A percentile compares a stretch with the other conserved stretches of the same genome.
These are phyloP conservation scores for Halcyon smyrnensis DNA, from an alignment of 2,797 vertebrate genomes.

Conservation along the genomic window DNA sequence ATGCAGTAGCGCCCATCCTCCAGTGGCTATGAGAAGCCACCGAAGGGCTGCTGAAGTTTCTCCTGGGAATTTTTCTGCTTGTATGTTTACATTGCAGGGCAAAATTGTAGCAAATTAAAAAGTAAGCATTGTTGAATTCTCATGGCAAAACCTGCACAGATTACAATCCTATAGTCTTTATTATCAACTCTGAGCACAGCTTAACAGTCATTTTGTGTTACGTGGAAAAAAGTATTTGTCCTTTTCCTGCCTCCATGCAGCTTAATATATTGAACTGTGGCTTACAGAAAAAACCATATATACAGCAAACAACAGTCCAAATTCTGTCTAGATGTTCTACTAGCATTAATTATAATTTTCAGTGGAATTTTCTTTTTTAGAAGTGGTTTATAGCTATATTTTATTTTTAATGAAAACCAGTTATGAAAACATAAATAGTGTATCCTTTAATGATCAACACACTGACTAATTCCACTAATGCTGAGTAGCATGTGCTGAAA, in stretches of 20 bases:
- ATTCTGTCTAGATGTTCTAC: conserved; percentile 5
- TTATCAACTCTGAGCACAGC: not conserved
- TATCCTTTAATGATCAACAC: conserved; percentile 75
- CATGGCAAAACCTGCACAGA: not conserved
- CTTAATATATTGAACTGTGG: not conserved
- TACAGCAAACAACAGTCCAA: not conserved
- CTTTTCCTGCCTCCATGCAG: not conserved
- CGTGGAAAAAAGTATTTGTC: not conserved
- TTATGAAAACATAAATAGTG: conserved; percentile 75
- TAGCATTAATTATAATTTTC: conserved; percentile 49
- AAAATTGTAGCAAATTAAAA: not conserved
- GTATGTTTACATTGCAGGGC: not conserved
- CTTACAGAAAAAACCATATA: not conserved
- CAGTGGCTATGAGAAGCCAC: not conserved
- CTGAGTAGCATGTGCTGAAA: conserved; percentile 78
- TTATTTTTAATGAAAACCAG: conserved; percentile 63
- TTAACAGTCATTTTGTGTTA: not conserved
- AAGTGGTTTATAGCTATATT: conserved; percentile 45
- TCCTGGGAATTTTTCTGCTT: not conserved
- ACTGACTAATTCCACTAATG: conserved; percentile 73
- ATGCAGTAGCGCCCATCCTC: not conserved
- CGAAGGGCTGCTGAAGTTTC: not conserved
- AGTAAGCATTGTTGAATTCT: not conserved
- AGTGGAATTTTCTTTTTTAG: conserved; percentile 5
- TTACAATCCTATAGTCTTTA: not conserved